Percentiles rank a stretch among this genome's conserved stretches.
Conservation (phyloP, 2,113 vertebrate genomes). For the Lepidothrix coronata region DNA sequence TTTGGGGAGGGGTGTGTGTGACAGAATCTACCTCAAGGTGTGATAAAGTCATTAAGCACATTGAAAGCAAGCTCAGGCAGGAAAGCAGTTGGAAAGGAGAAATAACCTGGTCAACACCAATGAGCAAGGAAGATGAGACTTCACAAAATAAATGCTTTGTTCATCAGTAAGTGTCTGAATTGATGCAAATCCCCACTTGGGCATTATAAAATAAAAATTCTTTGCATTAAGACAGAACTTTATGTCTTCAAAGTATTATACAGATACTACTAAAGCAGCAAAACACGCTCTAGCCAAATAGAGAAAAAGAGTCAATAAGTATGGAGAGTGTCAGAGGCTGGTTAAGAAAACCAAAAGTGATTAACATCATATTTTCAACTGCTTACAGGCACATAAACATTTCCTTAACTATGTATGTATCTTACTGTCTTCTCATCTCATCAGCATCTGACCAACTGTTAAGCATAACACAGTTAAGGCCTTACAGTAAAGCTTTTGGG, state of each 20-base stretch:
- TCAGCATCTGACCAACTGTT: background rate
- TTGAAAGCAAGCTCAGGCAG: background rate
- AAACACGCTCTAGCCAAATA: background rate
- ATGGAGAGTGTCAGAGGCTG: background rate
- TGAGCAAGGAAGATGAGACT: background rate
- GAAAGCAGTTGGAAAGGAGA: background rate
- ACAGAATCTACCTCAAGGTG: background rate
- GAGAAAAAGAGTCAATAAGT: background rate
- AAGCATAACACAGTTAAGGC: background rate
- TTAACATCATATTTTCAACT: background rate
- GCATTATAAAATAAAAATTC: background rate
- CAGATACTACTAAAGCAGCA: background rate
- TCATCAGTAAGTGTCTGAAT: background rate
- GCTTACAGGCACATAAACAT: background rate
- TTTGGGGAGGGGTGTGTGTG: background rate
- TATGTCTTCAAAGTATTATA: background rate
- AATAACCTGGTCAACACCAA: background rate
- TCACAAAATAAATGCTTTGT: background rate
- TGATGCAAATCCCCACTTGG: background rate
- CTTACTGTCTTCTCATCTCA: background rate
- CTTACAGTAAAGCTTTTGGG: background rate
- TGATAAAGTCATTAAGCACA: background rate
- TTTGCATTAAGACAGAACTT: background rate
- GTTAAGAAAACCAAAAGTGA: background rate
- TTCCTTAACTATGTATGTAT: background rate